Evolutionary conservation across 2,888 invertebrate genomes (phyloP).

Genomic region (Latrodectus elegans): DNA sequence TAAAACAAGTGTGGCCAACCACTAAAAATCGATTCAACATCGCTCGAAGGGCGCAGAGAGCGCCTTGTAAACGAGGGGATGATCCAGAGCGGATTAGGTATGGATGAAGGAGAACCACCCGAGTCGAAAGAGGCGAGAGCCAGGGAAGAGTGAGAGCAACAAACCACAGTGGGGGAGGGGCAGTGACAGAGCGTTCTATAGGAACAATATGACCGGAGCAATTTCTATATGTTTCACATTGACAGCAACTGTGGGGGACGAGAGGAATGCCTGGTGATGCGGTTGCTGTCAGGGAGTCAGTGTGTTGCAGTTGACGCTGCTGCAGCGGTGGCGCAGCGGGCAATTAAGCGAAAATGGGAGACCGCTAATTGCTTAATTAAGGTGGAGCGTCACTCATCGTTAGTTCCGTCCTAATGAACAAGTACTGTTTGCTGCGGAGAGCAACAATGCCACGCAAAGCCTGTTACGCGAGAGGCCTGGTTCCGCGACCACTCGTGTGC

Average conservation of each 20-base stretch:
- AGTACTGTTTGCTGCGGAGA: conserved; percentile 55
- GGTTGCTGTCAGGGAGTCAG: conserved; percentile 63
- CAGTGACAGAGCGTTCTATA: background rate
- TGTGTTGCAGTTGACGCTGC: conserved; percentile 54
- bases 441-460: conserved; percentile 40
- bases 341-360: conserved; percentile 69
- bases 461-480: background rate
- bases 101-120: conserved; percentile 12
- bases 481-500: background rate
- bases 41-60: too few species aligned
- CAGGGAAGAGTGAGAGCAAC: background rate
- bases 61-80: background rate
- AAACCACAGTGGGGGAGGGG: conserved; percentile 4
- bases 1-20: too few species aligned
- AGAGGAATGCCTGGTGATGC: conserved; percentile 43
- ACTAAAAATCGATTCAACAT: too few species aligned
- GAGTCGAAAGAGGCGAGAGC: conserved; percentile 13
- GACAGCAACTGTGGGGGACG: conserved; percentile 7
- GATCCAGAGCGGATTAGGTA: conserved; percentile 1
- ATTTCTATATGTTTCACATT: conserved; percentile 24
- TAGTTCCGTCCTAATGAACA: conserved; percentile 60
- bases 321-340: conserved; percentile 45
- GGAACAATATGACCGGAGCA: background rate
- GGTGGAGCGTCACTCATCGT: conserved; percentile 69
- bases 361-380: conserved; percentile 70